These are phyloP conservation scores for Nibea coibor DNA, from an alignment of 2,113 vertebrate species.

Conservation along the genomic window DNA sequence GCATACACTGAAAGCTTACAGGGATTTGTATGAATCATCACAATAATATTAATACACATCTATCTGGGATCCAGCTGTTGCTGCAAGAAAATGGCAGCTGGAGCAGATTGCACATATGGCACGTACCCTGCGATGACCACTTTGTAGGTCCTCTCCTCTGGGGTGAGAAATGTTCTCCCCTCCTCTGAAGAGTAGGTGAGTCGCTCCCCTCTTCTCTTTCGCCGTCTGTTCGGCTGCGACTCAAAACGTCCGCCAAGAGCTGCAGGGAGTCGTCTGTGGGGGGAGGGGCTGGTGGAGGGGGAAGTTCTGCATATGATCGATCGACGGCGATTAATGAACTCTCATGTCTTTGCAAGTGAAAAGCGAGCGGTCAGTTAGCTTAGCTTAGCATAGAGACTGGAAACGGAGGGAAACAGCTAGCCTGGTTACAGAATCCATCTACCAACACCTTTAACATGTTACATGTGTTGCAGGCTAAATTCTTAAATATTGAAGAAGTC, in stretches of 20 bases:
- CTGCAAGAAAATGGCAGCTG: background rate
- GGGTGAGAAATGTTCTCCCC: conserved; percentile 59
- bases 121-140: conserved; percentile 71
- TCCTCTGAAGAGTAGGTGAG: conserved; percentile 47
- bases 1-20: conserved; percentile 26
- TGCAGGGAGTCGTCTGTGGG: conserved; percentile 79
- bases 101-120: background rate
- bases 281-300: conserved; percentile 89
- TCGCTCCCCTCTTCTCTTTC: conserved; percentile 76
- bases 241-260: conserved; percentile 73
- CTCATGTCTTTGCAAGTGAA: too few relatives aligned
- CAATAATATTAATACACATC: conserved; percentile 55
- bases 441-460: background rate
- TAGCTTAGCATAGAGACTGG: conserved; percentile 5
- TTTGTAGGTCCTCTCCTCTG: conserved; percentile 61
- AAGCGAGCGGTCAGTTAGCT: background rate
- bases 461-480: background rate
- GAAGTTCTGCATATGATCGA: conserved; percentile 83
- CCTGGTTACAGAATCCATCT: background rate
- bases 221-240: conserved; percentile 76
- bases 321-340: conserved; percentile 32
- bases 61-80: conserved; percentile 44
- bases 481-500: background rate
- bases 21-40: conserved; percentile 58
- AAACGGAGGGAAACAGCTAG: conserved; percentile 6